Conservation (phyloP, 23 tunicate species). For the Trididemnum clinides region DNA sequence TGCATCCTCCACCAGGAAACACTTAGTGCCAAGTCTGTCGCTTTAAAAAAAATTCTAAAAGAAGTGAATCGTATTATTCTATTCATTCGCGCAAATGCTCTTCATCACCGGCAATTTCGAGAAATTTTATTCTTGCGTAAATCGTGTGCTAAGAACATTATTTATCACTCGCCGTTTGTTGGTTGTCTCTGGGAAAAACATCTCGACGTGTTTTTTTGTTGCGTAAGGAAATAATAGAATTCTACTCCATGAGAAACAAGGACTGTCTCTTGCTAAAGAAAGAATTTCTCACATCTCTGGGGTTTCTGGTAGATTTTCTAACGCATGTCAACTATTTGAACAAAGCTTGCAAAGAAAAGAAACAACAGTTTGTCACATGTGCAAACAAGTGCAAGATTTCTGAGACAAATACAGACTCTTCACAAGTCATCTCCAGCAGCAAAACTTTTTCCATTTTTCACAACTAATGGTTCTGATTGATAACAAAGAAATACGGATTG, state of each 20-base stretch:
- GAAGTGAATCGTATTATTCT: slow-evolving; percentile 29
- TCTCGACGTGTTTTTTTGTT: neutral
- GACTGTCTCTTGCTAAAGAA: neutral
- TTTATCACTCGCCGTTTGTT: too few species aligned
- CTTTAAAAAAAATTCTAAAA: slow-evolving; percentile 9
- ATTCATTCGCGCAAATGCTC: slow-evolving; percentile 33
- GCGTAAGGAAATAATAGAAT: neutral
- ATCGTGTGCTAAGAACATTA: neutral
- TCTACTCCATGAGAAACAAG: neutral
- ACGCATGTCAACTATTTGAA: neutral
- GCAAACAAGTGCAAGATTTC: slow-evolving; percentile 1
- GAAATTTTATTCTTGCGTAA: slow-evolving; percentile 16
- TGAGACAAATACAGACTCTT: neutral
- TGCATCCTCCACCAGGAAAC: slow-evolving; percentile 32
- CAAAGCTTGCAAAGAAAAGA: neutral
- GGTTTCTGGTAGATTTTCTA: too few species aligned
- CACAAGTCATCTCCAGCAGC: slow-evolving; percentile 10
- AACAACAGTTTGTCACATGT: slow-evolving; percentile 31
- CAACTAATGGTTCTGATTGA: too few species aligned
- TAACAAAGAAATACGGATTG: too few species aligned
- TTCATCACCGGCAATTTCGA: slow-evolving; percentile 40
- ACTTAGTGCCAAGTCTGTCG: slow-evolving; percentile 34
- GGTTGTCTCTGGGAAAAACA: slow-evolving; percentile 43
- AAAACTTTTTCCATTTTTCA: too few species aligned
- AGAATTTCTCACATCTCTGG: too few species aligned